Conservation (phyloP, 2,888 invertebrate genomes). For the Hofmannophila pseudospretella region DNA sequence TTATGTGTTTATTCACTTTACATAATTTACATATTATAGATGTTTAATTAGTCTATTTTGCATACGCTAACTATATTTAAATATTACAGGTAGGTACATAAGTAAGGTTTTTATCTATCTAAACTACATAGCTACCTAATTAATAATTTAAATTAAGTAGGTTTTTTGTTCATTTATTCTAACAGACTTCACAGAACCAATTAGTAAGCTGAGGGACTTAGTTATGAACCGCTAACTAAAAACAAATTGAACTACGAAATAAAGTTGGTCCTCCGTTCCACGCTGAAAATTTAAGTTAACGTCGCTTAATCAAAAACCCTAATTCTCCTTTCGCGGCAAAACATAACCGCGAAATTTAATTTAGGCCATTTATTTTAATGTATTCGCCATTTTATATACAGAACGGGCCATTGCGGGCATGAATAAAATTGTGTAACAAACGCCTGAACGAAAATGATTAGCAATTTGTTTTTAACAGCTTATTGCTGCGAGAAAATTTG, state of each 20-base stretch:
- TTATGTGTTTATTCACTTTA: no score
- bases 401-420: constrained; percentile 17
- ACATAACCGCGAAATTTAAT: constrained; percentile 31
- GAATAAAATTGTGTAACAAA: constrained; percentile 19
- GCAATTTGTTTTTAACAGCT: constrained; percentile 22
- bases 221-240: constrained; percentile 7
- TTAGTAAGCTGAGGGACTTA: constrained; percentile 8
- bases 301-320: constrained; percentile 28
- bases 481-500: constrained; percentile 9
- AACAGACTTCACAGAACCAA: constrained; percentile 5
- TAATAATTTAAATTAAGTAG: no score
- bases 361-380: constrained; percentile 35
- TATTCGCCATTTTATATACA: constrained; percentile 30
- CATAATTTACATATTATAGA: no score
- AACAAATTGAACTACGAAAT: constrained; percentile 13
- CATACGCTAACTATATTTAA: no score
- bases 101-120: no score
- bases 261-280: constrained; percentile 4
- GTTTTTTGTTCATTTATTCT: not conserved
- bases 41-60: no score
- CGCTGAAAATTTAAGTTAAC: constrained; percentile 19
- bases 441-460: constrained; percentile 25
- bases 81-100: no score
- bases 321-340: constrained; percentile 19
- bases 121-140: no score